These are phyloP conservation scores for Holcopasites calliopsidis DNA, from an alignment of 1,140 invertebrate genomes.

Conservation along the genomic window DNA sequence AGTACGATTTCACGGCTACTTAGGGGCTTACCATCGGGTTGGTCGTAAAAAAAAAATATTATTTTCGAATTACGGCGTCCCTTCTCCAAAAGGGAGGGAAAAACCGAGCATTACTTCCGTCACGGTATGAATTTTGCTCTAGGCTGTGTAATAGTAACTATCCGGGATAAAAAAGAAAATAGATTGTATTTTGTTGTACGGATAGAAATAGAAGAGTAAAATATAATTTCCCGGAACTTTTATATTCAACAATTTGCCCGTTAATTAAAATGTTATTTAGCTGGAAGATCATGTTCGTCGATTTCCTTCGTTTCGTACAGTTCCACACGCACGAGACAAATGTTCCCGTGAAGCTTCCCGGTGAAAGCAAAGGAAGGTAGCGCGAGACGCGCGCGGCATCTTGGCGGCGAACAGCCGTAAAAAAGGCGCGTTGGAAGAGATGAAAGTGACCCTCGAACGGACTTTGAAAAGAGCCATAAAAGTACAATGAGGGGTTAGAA, in stretches of 20 bases:
- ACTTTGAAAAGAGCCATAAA: slow-evolving; percentile 61
- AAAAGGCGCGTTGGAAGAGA: slow-evolving; percentile 37
- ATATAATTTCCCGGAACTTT: no score
- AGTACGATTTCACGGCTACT: background rate
- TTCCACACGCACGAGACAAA: background rate
- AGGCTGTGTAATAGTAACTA: no score
- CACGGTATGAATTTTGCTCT: no score
- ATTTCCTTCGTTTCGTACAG: slow-evolving; percentile 9
- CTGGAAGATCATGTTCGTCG: background rate
- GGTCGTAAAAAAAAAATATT: no score
- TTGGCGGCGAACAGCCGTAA: slow-evolving; percentile 36
- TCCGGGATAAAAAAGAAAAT: no score
- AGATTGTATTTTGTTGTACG: no score
- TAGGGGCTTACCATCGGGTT: no score
- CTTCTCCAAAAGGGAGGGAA: no score
- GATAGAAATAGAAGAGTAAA: no score
- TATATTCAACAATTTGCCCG: no score
- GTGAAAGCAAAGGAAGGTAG: background rate
- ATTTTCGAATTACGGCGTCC: no score
- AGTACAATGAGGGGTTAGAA: slow-evolving; percentile 57
- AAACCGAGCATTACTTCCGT: no score
- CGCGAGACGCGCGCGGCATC: background rate
- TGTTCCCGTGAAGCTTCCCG: background rate
- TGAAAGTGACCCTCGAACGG: slow-evolving; percentile 52
- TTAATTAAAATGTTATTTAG: background rate